Conservation (phyloP, 2,888 invertebrate species). For the Oithona nana region DNA sequence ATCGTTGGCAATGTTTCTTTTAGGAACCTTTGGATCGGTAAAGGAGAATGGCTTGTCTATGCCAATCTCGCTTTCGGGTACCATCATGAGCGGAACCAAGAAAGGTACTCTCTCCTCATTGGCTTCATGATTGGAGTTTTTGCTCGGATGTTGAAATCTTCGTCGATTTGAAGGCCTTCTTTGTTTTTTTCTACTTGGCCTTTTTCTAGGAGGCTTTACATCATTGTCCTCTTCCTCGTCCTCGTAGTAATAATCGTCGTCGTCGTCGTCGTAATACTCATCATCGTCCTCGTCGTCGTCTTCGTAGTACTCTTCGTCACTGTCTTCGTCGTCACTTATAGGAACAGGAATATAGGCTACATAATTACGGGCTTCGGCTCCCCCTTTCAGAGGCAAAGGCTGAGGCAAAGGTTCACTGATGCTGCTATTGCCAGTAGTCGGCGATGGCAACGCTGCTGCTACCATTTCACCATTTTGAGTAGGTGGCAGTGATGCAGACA, state of each 20-base stretch:
- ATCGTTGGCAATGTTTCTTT: not conserved
- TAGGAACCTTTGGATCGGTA: not conserved
- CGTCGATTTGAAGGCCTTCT: not conserved
- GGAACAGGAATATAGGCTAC: conserved; percentile 8
- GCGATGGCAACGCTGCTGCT: too few species aligned
- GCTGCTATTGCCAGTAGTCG: too few species aligned
- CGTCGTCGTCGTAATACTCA: not conserved
- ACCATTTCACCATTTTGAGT: too few species aligned
- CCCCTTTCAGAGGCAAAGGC: not conserved
- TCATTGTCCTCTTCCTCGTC: conserved; percentile 5
- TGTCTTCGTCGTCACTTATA: conserved; percentile 2
- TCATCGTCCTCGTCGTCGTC: not conserved
- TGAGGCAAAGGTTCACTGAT: too few species aligned
- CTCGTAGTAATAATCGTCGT: not conserved
- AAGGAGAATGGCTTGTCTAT: not conserved
- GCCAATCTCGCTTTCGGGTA: conserved; percentile 5
- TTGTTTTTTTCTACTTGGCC: not conserved
- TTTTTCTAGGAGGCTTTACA: not conserved
- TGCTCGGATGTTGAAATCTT: not conserved
- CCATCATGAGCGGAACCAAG: conserved; percentile 11
- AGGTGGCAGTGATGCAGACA: too few species aligned
- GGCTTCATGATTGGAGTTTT: not conserved
- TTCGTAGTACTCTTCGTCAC: not conserved
- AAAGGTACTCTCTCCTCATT: not conserved
- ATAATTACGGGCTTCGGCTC: not conserved